Percentiles rank a stretch among this genome's conserved stretches.
These are phyloP conservation scores for Porites rus DNA, from an alignment of 92 coral and sea anemone species.

Conservation along the genomic window DNA sequence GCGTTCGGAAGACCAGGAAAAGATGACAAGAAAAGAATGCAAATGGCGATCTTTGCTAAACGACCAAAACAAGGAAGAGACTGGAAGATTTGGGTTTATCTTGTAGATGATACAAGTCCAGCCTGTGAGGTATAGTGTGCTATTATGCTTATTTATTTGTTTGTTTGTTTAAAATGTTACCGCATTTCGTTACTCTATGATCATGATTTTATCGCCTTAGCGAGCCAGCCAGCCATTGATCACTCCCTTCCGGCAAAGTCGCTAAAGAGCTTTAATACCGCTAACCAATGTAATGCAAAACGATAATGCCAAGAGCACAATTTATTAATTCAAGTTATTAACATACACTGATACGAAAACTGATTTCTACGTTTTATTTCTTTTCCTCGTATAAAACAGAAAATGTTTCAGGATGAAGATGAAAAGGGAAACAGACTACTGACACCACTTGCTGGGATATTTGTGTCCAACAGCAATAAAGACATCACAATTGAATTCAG, in stretches of 20 bases:
- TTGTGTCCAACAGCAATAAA: conserved; percentile 18
- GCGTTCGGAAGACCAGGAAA: conserved; percentile 20
- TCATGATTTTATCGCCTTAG: too few species aligned
- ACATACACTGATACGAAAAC: too few species aligned
- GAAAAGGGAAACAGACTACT: not conserved
- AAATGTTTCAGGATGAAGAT: conserved; percentile 12
- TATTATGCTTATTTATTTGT: not conserved
- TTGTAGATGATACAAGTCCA: conserved; percentile 13
- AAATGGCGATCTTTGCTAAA: conserved; percentile 36
- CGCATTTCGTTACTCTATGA: too few species aligned
- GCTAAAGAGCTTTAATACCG: too few species aligned
- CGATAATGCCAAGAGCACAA: too few species aligned
- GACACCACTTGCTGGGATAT: conserved; percentile 22
- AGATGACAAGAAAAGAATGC: conserved; percentile 43
- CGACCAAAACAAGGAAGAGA: conserved; percentile 6
- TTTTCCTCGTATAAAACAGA: conserved; percentile 2
- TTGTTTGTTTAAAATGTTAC: too few species aligned
- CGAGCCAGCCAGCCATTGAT: not conserved
- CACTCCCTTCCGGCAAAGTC: not conserved
- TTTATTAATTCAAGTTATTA: too few species aligned
- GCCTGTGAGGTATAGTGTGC: conserved; percentile 6
- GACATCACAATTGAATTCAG: conserved; percentile 11
- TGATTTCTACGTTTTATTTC: not conserved
- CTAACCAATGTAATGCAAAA: too few species aligned
- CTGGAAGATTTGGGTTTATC: conserved; percentile 15